These are phyloP conservation scores for Trichoplusia ni DNA, from an alignment of 1,140 invertebrate species.

Conservation along the genomic window DNA sequence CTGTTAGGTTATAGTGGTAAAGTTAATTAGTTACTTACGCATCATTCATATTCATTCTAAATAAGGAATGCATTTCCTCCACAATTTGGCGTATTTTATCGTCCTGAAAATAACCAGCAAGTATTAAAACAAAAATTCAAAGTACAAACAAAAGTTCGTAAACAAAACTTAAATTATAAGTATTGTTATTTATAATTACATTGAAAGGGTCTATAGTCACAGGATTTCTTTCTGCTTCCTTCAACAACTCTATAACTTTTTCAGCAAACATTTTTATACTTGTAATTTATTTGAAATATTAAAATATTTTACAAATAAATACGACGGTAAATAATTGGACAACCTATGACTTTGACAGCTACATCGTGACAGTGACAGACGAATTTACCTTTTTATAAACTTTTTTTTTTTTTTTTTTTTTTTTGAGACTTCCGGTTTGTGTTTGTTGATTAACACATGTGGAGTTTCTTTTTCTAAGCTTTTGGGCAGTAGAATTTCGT, in stretches of 20 bases:
- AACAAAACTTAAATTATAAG: not conserved
- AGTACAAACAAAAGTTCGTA: conserved; percentile 3
- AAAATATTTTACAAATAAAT: too few species aligned
- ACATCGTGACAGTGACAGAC: too few species aligned
- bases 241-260: conserved; percentile 73
- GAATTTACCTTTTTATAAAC: too few species aligned
- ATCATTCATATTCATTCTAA: conserved; percentile 75
- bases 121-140: not conserved
- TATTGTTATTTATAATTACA: conserved; percentile 40
- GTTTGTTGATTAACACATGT: too few species aligned
- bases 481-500: too few species aligned
- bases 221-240: conserved; percentile 68
- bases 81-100: conserved; percentile 71
- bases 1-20: too few species aligned
- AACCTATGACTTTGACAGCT: too few species aligned
- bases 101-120: conserved; percentile 50
- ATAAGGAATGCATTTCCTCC: conserved; percentile 72
- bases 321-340: too few species aligned
- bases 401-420: too few species aligned
- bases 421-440: too few species aligned
- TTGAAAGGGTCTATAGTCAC: conserved; percentile 70
- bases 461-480: too few species aligned
- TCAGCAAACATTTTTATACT: conserved; percentile 73
- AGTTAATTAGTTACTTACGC: conserved; percentile 70
- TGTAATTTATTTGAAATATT: too few species aligned